Base-by-base conservation (phyloP, 2,888 invertebrate species). In the Thelaira solivaga region DNA sequence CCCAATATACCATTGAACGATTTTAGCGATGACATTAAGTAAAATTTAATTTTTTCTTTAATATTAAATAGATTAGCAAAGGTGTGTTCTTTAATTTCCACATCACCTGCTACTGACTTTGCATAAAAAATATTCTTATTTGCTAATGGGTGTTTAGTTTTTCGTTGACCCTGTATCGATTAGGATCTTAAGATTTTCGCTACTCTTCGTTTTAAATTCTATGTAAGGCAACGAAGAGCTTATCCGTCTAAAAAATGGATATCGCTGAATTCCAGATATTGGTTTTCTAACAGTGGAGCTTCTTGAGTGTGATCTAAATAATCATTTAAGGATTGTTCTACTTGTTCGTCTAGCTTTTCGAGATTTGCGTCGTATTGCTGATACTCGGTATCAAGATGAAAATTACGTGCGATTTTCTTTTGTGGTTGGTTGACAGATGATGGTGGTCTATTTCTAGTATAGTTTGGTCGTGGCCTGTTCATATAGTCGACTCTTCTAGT, bases 181-280 rank as follows among this genome's bases (percentile, higher is more conserved):
- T 11, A 34, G 11, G 0, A 67, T 13, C 18, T 55, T 45, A n/a
- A 45, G 22, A 8, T 10, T 49, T 22, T 59, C 47, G 24, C 59
- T 59, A 26, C 59, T 69, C 49, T 31, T 53, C 61, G 61, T 59
- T 51, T 5, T 36, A 10, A 36, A 59, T 39, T 69, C 49, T n/a
- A 61, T 53, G 29, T 61, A 69, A 8, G 49, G 49, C 39, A 59
- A 59, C 69, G 59, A 69, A 59, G 68, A 68, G 68, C 45, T 68
- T 26, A 11, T 16, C 36, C 1, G 20, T 24, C 41, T 53, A 68
- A 55, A 68, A 57, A 36, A 57, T 39, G 22, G 2, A 39, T 22
- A 8, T 36, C 57, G 24, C n/a, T 39, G 24, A 39, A 57, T 22
- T 57, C 43, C 26, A 20, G n/a, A 29, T 69, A 10, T 51, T 47